Conservation (phyloP, 2,888 invertebrate genomes). For the Scaptomyza reducta region DNA sequence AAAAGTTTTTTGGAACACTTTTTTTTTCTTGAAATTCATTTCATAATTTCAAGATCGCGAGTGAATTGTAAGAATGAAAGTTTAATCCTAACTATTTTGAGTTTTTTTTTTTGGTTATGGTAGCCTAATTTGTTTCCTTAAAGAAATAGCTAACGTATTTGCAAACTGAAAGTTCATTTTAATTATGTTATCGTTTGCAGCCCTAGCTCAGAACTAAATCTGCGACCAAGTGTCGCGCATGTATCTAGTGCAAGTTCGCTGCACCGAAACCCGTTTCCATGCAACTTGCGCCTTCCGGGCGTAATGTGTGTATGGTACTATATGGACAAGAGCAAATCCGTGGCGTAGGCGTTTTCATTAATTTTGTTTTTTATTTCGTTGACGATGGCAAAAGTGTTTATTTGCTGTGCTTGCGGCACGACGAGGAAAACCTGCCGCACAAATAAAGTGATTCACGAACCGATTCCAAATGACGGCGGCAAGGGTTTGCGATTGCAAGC, state of each 20-base stretch:
- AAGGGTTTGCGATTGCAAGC: conserved; percentile 36
- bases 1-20: no score
- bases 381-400: conserved; percentile 26
- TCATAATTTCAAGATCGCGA: no score
- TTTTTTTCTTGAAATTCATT: no score
- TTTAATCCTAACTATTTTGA: no score
- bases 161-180: background rate
- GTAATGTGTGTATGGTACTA: conserved; percentile 3
- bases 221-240: conserved; percentile 29
- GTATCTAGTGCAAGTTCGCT: conserved; percentile 76
- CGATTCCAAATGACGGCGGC: conserved; percentile 52
- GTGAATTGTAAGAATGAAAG: no score
- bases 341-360: conserved; percentile 34
- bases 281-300: conserved; percentile 69
- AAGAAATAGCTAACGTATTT: background rate
- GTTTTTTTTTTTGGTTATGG: no score
- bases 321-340: conserved; percentile 24
- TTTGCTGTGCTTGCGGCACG: conserved; percentile 40
- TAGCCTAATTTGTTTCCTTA: background rate
- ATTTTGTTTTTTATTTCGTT: conserved; percentile 11
- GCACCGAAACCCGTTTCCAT: conserved; percentile 67
- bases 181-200: conserved; percentile 19
- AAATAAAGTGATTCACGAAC: conserved; percentile 73
- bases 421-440: conserved; percentile 50
- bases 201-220: conserved; percentile 57